Base-by-base conservation (phyloP, 2,113 vertebrate genomes). In the Lepus timidus region DNA sequence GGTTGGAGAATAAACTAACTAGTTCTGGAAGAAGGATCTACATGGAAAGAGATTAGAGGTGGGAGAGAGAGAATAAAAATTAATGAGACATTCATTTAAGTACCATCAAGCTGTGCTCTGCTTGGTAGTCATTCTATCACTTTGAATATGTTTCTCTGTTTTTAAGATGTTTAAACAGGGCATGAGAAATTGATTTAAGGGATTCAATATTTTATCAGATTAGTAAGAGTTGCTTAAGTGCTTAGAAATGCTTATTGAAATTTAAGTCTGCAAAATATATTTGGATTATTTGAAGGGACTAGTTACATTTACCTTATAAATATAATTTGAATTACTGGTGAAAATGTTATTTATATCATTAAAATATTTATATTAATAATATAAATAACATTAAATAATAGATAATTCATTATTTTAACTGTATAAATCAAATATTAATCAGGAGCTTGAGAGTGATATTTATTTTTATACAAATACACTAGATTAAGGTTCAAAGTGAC, bases 201-300 rank as follows among this genome's bases (percentile, higher is more conserved):
- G 14, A 91, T 52, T 67, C 14, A 93, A 11, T 85, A 20, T n/a
- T 89, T 90, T 74, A 5, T 83, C 67, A 65, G 16, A 61, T 82
- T 82, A 85, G 61, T 33, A 74, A 52, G 36, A 65, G 39, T 68
- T 68, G n/a, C 31, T 33, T 79, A 82, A 75, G 14, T 76, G 0
- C 13, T 81, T 91, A 82, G 23, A 91, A 90, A 85, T 33, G 5
- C 23, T 39, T 73, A 49, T 82, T 94, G 22, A 6, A 33, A 64
- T 93, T 90, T n/a, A 83, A 87, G 6, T 74, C 58, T 87, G 14
- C 16, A 75, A n/a, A 39, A 79, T 31, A 79, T 55, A 44, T 68
- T 79, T 90, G 12, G 14, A 92, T 71, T 86, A 92, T 81, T 73
- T 88, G n/a, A 82, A 92, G 76, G 52, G 94, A 92, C 39, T n/a